A percentile compares a stretch with the other conserved stretches of the same genome.
Conservation (phyloP, 2,888 invertebrate genomes). For the Prostheceraeus crozeri region DNA sequence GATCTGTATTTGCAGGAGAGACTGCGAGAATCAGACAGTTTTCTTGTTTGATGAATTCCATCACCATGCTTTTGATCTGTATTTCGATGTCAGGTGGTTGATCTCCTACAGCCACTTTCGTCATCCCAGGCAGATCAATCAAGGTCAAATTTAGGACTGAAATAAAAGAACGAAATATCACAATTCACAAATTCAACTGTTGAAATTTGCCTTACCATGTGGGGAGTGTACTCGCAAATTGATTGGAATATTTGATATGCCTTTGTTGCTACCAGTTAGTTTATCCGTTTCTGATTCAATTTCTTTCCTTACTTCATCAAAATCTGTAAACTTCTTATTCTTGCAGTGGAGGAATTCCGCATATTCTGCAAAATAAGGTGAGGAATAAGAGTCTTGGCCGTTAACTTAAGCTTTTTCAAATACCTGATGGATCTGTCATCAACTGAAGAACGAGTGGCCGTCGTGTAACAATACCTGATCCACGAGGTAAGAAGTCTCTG, state of each 20-base stretch:
- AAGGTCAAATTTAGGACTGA: constrained; percentile 43
- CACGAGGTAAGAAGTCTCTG: constrained; percentile 57
- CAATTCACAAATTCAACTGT: neutral
- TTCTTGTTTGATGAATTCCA: constrained; percentile 45
- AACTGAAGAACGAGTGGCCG: constrained; percentile 71
- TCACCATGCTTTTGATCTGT: constrained; percentile 42
- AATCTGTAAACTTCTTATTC: constrained; percentile 90
- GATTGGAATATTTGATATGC: constrained; percentile 94
- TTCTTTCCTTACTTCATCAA: constrained; percentile 82
- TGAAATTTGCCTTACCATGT: constrained; percentile 65
- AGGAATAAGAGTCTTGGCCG: too few relatives aligned
- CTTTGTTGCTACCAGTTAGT: constrained; percentile 92
- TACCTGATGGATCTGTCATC: constrained; percentile 49
- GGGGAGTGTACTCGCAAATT: constrained; percentile 97
- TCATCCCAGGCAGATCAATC: constrained; percentile 43
- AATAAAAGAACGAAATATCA: constrained; percentile 60
- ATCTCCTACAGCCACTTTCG: constrained; percentile 42
- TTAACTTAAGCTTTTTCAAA: constrained; percentile 30
- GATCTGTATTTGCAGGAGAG: constrained; percentile 55
- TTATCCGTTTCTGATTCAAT: constrained; percentile 97
- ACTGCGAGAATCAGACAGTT: constrained; percentile 56
- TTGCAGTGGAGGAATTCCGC: constrained; percentile 97
- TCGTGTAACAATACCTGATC: constrained; percentile 91
- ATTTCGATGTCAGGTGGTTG: constrained; percentile 42
- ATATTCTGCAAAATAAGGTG: constrained; percentile 66